phyloP scores from a whole-genome alignment of 2,797 vertebrate species.

The Loris lydekkerianus region DNA sequence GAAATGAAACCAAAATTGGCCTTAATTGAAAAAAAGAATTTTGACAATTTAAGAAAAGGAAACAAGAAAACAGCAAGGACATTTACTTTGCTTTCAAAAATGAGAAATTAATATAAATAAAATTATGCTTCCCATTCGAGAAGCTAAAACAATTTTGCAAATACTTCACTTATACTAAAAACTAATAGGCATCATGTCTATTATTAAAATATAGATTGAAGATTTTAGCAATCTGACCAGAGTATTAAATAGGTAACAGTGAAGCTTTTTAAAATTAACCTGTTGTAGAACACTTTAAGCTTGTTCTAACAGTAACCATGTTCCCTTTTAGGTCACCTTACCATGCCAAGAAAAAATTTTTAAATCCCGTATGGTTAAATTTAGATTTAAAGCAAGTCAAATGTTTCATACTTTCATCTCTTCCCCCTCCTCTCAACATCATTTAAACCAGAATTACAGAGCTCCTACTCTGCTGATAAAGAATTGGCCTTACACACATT shows the following conservation, averaged over 20 bases:
- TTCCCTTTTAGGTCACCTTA: slow-evolving; percentile 19
- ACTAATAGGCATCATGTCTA: background rate
- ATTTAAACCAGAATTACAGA: background rate
- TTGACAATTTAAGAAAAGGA: slow-evolving; percentile 40
- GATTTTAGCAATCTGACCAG: background rate
- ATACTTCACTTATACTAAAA: slow-evolving; percentile 40
- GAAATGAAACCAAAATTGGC: slow-evolving; percentile 60
- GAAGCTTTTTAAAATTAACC: background rate
- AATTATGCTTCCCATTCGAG: slow-evolving; percentile 50
- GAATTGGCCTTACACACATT: background rate
- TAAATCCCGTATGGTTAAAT: background rate
- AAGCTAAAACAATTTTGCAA: slow-evolving; percentile 23
- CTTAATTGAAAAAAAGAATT: slow-evolving; percentile 16
- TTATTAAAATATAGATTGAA: background rate
- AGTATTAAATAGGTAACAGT: background rate
- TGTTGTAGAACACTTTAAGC: background rate
- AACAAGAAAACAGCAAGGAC: background rate
- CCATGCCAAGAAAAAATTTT: background rate
- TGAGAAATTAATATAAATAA: slow-evolving; percentile 51
- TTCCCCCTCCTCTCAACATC: no score
- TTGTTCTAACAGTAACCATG: slow-evolving; percentile 26
- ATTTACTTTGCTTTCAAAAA: background rate
- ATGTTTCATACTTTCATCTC: background rate
- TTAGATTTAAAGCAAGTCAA: slow-evolving; percentile 53
- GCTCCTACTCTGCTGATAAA: background rate